phyloP scores from a whole-genome alignment of 2,797 vertebrate species.

The Chelmon rostratus region DNA sequence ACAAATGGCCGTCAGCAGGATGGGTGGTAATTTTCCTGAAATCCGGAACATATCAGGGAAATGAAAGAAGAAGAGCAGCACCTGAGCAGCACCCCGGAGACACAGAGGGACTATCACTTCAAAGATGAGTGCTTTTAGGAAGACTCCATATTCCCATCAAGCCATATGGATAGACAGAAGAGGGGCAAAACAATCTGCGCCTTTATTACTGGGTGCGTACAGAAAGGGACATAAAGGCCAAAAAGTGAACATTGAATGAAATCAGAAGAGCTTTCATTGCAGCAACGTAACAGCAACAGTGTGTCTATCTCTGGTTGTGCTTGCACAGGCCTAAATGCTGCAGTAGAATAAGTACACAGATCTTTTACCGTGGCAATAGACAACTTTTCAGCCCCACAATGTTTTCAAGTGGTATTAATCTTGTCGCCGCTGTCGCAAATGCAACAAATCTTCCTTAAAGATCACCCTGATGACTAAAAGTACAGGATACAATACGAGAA shows the following conservation, averaged over 20 bases:
- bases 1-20: slow-evolving; percentile 47
- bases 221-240: slow-evolving; percentile 22
- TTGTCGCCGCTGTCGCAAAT: no score
- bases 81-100: slow-evolving; percentile 68
- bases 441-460: no score
- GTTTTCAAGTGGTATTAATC: no score
- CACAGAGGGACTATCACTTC: slow-evolving; percentile 41
- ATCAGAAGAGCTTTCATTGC: slow-evolving; percentile 22
- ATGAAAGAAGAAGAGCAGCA: slow-evolving; percentile 64
- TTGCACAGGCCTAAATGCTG: neutral
- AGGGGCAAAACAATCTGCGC: slow-evolving; percentile 52
- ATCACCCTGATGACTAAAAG: no score
- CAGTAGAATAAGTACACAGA: neutral
- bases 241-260: slow-evolving; percentile 36
- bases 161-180: slow-evolving; percentile 31
- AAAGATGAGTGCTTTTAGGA: slow-evolving; percentile 69
- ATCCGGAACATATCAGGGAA: slow-evolving; percentile 61
- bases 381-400: no score
- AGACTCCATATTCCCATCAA: slow-evolving; percentile 41
- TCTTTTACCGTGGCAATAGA: neutral
- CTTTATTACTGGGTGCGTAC: slow-evolving; percentile 40
- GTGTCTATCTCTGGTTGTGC: slow-evolving; percentile 3
- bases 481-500: no score
- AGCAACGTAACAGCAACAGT: slow-evolving; percentile 1
- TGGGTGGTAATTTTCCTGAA: slow-evolving; percentile 62